phyloP scores from a whole-genome alignment of 2,797 vertebrate species.

The Nasua narica region DNA sequence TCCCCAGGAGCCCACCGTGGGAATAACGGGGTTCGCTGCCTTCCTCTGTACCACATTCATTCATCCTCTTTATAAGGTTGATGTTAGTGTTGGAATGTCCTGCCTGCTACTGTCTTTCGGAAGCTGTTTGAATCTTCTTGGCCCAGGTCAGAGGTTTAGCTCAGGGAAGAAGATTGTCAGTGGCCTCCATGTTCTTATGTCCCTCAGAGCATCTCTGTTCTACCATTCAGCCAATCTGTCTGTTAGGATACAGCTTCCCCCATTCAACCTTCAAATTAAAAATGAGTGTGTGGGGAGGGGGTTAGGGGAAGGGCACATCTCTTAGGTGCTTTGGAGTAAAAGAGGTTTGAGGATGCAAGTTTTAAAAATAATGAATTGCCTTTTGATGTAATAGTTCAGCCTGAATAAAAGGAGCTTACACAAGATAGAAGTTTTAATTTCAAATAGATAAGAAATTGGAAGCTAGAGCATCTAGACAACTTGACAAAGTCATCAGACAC shows the following conservation, averaged over 20 bases:
- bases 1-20: background rate
- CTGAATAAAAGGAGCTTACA: background rate
- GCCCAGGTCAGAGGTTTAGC: background rate
- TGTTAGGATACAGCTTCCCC: background rate
- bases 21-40: background rate
- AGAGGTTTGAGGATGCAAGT: background rate
- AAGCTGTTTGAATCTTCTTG: background rate
- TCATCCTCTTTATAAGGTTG: conserved; percentile 21
- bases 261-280: background rate
- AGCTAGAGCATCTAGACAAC: background rate
- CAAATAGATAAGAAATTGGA: background rate
- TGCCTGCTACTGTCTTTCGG: background rate
- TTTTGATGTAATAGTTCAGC: background rate
- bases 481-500: background rate
- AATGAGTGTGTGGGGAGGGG: background rate
- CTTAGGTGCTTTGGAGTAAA: background rate
- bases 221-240: background rate
- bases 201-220: background rate
- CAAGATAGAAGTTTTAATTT: background rate
- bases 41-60: background rate
- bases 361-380: background rate
- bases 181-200: accelerated
- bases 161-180: background rate
- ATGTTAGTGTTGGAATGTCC: background rate
- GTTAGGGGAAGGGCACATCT: background rate